Evolutionary conservation across 2,888 invertebrate species (phyloP).

Genomic region (Eupithecia dodoneata): DNA sequence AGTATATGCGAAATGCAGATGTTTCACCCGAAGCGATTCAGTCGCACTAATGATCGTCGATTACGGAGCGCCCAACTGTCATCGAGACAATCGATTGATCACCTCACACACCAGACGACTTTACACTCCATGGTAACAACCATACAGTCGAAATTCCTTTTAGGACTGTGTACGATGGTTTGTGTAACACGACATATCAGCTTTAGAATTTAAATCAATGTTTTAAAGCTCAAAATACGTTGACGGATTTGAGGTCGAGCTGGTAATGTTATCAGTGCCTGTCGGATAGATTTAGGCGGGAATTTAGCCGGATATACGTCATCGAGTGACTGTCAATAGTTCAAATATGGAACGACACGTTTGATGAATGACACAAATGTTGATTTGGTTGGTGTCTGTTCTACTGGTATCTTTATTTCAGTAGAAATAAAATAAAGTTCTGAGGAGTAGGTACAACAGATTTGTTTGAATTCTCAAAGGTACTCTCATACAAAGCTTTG

Average conservation of each 20-base stretch:
- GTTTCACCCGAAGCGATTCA: constrained; percentile 61
- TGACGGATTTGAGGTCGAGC: constrained; percentile 46
- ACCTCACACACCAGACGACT: constrained; percentile 19
- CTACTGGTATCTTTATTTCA: neutral
- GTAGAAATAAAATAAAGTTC: neutral
- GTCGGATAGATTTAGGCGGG: constrained; percentile 72
- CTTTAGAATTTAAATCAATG: constrained; percentile 39
- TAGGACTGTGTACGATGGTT: neutral
- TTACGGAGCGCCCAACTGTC: constrained; percentile 72
- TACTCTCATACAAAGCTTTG: too few relatives aligned
- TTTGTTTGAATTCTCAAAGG: too few relatives aligned
- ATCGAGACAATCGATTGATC: constrained; percentile 70
- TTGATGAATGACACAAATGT: constrained; percentile 53
- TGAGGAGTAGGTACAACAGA: too few relatives aligned
- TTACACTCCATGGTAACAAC: neutral
- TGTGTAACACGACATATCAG: constrained; percentile 22
- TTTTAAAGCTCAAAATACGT: constrained; percentile 44
- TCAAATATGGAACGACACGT: constrained; percentile 56
- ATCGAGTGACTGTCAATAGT: constrained; percentile 59
- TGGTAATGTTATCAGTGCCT: constrained; percentile 56
- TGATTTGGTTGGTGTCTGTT: constrained; percentile 29
- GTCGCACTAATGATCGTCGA: constrained; percentile 71
- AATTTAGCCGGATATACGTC: constrained; percentile 69
- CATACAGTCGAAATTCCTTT: neutral
- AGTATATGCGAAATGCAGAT: constrained; percentile 55